Conservation (phyloP, 2,888 invertebrate genomes). For the Mythimna ferrago region DNA sequence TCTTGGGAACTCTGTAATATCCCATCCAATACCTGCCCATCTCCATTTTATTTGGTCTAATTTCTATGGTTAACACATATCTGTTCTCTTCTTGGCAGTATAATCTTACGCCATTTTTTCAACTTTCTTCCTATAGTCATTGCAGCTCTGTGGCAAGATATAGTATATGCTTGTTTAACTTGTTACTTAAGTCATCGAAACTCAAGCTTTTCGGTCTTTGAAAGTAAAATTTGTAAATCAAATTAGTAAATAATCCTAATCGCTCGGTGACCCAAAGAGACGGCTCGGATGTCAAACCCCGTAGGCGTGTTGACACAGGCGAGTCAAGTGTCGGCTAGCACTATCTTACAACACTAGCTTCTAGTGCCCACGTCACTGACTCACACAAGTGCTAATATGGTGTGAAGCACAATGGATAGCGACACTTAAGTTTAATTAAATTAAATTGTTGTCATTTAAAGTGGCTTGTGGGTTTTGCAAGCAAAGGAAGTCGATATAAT, state of each 20-base stretch:
- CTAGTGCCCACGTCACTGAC: conserved; percentile 67
- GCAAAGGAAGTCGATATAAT: conserved; percentile 22
- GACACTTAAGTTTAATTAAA: conserved; percentile 41
- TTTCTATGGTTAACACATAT: no score
- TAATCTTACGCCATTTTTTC: no score
- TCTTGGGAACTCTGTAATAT: no score
- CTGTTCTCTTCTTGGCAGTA: no score
- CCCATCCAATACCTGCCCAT: no score
- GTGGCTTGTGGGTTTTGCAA: conserved; percentile 21
- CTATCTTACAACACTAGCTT: conserved; percentile 65
- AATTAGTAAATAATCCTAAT: conserved; percentile 25
- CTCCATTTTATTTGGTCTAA: no score
- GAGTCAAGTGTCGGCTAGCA: conserved; percentile 79
- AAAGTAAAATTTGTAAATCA: not conserved
- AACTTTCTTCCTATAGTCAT: no score
- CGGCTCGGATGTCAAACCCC: conserved; percentile 69
- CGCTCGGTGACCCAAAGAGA: conserved; percentile 31
- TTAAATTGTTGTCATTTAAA: conserved; percentile 42
- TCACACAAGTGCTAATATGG: conserved; percentile 49
- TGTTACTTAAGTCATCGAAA: no score
- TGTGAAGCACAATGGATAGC: conserved; percentile 33
- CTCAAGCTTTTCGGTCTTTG: not conserved
- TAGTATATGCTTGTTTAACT: no score
- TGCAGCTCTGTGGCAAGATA: no score
- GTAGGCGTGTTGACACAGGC: conserved; percentile 80